These are phyloP conservation scores for silkworm (Bombyx mori) DNA, from an alignment of 1,140 invertebrate genomes.

Conservation along the genomic window ASM3026992v2 NC_085125.1:14626501-14627000, in stretches of 20 bases:
- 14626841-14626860: slow-evolving; percentile 21
- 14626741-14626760: background rate
- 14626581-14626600: too few species aligned
- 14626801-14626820: too few species aligned
- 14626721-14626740: background rate
- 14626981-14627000: slow-evolving; percentile 47
- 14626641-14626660: too few species aligned
- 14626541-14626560: too few species aligned
- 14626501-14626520: too few species aligned
- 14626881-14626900: slow-evolving; percentile 28
- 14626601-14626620: too few species aligned
- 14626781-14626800: background rate
- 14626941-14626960: slow-evolving; percentile 19
- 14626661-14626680: too few species aligned
- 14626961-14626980: slow-evolving; percentile 49
- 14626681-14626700: too few species aligned
- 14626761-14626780: slow-evolving; percentile 40
- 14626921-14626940: slow-evolving; percentile 50
- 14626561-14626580: too few species aligned
- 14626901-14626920: slow-evolving; percentile 38
- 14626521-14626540: too few species aligned
- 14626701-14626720: too few species aligned
- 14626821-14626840: slow-evolving; percentile 29
- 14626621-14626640: too few species aligned
- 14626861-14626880: slow-evolving; percentile 28